phyloP scores from a whole-genome alignment of 2,113 vertebrate species.

The Festucalex cinctus region DNA sequence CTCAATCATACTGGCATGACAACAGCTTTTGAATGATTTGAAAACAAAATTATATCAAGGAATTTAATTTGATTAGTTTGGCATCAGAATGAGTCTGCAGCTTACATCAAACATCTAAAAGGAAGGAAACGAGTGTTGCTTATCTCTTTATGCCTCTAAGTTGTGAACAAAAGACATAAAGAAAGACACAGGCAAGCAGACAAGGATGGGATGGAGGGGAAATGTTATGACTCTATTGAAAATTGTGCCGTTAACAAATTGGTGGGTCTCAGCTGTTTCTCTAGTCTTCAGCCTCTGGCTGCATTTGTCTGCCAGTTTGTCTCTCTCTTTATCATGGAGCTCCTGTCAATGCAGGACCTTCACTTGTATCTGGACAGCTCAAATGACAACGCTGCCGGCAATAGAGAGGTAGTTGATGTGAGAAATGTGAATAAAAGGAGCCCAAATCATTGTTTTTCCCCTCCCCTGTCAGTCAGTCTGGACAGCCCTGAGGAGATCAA shows the following conservation, averaged over 20 bases:
- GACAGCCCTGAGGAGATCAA: conserved; percentile 67
- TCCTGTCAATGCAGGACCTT: conserved; percentile 52
- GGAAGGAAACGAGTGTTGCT: conserved; percentile 13
- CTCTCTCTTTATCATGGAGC: conserved; percentile 41
- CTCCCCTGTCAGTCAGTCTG: conserved; percentile 57
- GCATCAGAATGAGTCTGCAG: conserved; percentile 25
- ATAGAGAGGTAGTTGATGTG: conserved; percentile 47
- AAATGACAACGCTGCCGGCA: conserved; percentile 65
- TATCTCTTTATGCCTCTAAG: conserved; percentile 21
- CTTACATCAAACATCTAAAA: neutral
- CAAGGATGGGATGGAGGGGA: neutral
- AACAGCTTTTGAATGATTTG: conserved; percentile 36
- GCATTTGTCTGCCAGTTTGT: conserved; percentile 51
- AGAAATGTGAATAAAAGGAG: conserved; percentile 53
- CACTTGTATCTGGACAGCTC: conserved; percentile 49
- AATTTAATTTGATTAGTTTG: conserved; percentile 56
- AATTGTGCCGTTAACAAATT: conserved; percentile 57
- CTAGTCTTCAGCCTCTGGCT: conserved; percentile 57
- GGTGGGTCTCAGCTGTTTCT: conserved; percentile 65
- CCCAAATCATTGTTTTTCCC: conserved; percentile 29
- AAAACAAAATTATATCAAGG: conserved; percentile 25
- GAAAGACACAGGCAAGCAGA: conserved; percentile 7
- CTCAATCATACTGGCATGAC: conserved; percentile 55
- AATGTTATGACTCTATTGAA: conserved; percentile 37
- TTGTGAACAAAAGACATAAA: conserved; percentile 33